phyloP scores from a whole-genome alignment of 2,888 invertebrate genomes.

The Pandemis heparana region DNA sequence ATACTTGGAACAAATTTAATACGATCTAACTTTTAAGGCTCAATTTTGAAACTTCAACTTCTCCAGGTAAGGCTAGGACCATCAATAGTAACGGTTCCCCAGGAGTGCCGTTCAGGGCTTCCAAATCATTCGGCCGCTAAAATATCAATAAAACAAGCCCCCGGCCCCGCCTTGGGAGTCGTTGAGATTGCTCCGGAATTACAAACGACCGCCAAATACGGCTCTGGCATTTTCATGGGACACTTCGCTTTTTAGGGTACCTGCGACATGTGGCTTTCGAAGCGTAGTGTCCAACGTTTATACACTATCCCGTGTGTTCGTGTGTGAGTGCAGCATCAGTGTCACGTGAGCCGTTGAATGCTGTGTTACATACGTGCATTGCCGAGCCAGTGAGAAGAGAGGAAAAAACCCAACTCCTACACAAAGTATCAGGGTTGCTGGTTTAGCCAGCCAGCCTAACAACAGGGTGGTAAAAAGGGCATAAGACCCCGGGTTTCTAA shows the following conservation, averaged over 20 bases:
- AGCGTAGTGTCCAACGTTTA: too few relatives aligned
- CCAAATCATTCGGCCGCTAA: conserved; percentile 82
- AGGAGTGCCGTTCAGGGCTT: conserved; percentile 73
- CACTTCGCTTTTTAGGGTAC: conserved; percentile 71
- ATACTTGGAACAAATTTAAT: background rate
- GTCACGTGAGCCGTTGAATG: too few relatives aligned
- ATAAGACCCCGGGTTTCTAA: too few relatives aligned
- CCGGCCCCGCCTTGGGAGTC: conserved; percentile 62
- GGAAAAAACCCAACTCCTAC: too few relatives aligned
- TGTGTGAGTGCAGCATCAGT: too few relatives aligned
- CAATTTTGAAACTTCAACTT: conserved; percentile 3
- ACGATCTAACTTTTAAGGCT: background rate
- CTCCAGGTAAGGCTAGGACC: conserved; percentile 46
- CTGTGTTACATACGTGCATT: too few relatives aligned
- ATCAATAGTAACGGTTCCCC: conserved; percentile 80
- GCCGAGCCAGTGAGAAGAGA: too few relatives aligned
- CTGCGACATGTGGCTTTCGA: background rate
- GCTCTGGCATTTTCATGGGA: conserved; percentile 77
- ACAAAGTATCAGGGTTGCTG: too few relatives aligned
- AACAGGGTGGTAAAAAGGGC: too few relatives aligned
- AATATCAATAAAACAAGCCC: conserved; percentile 83
- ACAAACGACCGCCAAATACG: conserved; percentile 70
- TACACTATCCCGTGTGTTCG: too few relatives aligned
- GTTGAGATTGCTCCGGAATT: conserved; percentile 68
- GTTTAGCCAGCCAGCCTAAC: too few relatives aligned